Percentiles rank a stretch among this genome's conserved stretches.
Conservation (phyloP, 2,888 invertebrate genomes). For the Volucella bombylans region DNA sequence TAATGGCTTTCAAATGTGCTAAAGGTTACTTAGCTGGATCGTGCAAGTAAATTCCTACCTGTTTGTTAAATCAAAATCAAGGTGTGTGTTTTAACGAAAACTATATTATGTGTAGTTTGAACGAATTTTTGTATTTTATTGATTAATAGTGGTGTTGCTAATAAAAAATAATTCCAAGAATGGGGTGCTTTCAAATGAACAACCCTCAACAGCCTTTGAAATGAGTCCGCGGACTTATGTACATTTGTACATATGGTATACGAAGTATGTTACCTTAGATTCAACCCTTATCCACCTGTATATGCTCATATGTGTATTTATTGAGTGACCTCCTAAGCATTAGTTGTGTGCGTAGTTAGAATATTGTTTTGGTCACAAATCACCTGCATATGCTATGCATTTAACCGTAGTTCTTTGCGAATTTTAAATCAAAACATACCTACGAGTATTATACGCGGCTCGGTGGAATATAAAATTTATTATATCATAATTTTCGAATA, state of each 20-base stretch:
- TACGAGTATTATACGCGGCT: no score
- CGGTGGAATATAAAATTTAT: no score
- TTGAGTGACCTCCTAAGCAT: not conserved
- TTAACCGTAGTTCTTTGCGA: conserved; percentile 45
- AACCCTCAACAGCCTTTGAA: conserved; percentile 29
- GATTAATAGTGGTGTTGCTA: conserved; percentile 37
- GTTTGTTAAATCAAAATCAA: conserved; percentile 40
- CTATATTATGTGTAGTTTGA: conserved; percentile 16
- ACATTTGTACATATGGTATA: no score
- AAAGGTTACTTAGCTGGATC: conserved; percentile 24
- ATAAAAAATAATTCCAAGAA: conserved; percentile 17
- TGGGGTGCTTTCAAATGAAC: conserved; percentile 45
- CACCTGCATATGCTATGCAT: conserved; percentile 22
- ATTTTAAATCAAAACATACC: conserved; percentile 11
- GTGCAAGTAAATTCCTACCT: conserved; percentile 14
- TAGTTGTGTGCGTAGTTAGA: not conserved
- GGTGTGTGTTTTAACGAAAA: conserved; percentile 42
- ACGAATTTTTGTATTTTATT: conserved; percentile 33
- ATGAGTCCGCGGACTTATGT: conserved; percentile 6
- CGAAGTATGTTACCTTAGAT: conserved; percentile 19
- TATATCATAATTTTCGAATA: no score
- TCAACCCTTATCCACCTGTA: conserved; percentile 37
- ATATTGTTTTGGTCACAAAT: conserved; percentile 61
- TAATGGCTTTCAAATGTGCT: conserved; percentile 37
- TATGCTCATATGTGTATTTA: conserved; percentile 28